These are phyloP conservation scores for Idaea biselata DNA, from an alignment of 2,888 invertebrate species.

Conservation along the genomic window DNA sequence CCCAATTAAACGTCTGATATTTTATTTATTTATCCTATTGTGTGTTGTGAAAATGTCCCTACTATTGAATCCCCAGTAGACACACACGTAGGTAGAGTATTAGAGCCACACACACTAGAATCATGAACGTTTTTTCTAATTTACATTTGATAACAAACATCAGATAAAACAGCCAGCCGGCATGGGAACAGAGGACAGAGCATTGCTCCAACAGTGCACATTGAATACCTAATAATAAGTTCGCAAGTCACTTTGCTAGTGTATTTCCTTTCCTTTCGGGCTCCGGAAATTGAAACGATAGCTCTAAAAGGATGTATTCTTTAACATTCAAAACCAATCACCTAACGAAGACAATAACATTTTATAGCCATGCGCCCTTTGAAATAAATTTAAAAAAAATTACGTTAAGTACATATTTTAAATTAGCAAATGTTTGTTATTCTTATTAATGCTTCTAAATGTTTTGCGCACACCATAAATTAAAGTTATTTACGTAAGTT, in stretches of 20 bases:
- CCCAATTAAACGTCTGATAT: no score
- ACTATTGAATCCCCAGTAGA: not conserved
- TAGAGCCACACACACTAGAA: not conserved
- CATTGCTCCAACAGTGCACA: constrained; percentile 47
- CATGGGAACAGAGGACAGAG: constrained; percentile 51
- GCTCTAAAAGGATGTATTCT: constrained; percentile 50
- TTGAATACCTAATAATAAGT: constrained; percentile 50
- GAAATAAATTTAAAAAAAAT: constrained; percentile 13
- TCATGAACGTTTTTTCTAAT: constrained; percentile 6
- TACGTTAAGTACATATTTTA: no score
- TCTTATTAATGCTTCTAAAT: not conserved
- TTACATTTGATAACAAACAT: constrained; percentile 41
- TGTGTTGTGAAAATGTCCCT: not conserved
- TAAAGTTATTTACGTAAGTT: not conserved
- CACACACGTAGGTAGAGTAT: no score
- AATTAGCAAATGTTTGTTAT: not conserved
- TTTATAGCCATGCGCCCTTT: constrained; percentile 19
- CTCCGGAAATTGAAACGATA: constrained; percentile 61
- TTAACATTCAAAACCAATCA: constrained; percentile 54
- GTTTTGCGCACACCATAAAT: not conserved
- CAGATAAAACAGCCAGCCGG: constrained; percentile 27
- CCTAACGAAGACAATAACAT: constrained; percentile 54
- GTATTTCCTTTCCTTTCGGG: constrained; percentile 73
- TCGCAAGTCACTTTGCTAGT: constrained; percentile 38
- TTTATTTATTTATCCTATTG: no score